Evolutionary conservation across 2,113 vertebrate species (phyloP).

Genomic region (Lepisosteus osseus): DNA sequence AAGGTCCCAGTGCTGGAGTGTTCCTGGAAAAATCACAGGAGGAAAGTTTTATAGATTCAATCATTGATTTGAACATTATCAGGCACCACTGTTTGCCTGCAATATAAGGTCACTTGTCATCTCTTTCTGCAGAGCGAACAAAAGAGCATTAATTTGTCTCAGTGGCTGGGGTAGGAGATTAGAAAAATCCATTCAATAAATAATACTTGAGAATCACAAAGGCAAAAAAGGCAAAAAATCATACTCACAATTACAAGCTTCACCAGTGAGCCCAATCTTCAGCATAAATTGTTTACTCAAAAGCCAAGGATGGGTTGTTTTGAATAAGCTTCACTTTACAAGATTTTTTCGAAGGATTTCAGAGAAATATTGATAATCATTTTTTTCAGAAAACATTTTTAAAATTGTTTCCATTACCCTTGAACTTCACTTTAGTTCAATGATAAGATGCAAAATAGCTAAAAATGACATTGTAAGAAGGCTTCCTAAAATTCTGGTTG

Average conservation of each 20-base stretch:
- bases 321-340: too few relatives aligned
- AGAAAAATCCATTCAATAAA: conserved; percentile 15
- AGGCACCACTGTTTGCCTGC: background rate
- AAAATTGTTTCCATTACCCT: too few relatives aligned
- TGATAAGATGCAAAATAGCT: too few relatives aligned
- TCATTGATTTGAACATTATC: conserved; percentile 23
- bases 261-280: too few relatives aligned
- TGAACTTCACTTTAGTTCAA: too few relatives aligned
- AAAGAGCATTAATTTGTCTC: conserved; percentile 2
- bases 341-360: too few relatives aligned
- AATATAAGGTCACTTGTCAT: conserved; percentile 20
- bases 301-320: too few relatives aligned
- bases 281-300: too few relatives aligned
- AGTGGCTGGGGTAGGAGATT: background rate
- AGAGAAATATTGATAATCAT: too few relatives aligned
- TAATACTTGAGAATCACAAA: background rate
- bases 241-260: background rate
- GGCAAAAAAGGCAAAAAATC: background rate
- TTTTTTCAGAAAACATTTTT: too few relatives aligned
- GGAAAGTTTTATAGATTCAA: conserved; percentile 12
- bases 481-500: too few relatives aligned
- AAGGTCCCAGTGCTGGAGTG: background rate
- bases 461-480: too few relatives aligned
- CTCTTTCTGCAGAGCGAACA: conserved; percentile 1
- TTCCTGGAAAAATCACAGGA: background rate